phyloP scores from a whole-genome alignment of 2,888 invertebrate species.

The Aphrophora alni region DNA sequence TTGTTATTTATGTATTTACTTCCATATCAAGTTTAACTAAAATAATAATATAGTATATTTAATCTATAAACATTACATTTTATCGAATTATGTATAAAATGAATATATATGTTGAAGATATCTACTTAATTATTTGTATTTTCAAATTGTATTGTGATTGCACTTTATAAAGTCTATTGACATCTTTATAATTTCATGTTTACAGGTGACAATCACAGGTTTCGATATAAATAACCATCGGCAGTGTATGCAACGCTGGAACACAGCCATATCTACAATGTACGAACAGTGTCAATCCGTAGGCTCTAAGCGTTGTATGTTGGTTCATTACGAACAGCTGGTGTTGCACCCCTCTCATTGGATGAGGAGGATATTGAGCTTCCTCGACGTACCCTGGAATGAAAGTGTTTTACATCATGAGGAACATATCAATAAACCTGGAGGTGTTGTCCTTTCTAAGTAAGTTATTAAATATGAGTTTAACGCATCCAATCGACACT shows the following conservation, averaged over 20 bases:
- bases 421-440: slow-evolving; percentile 93
- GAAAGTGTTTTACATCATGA: slow-evolving; percentile 97
- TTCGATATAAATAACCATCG: slow-evolving; percentile 94
- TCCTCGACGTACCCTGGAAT: slow-evolving; percentile 93
- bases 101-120: no score
- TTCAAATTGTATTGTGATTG: no score
- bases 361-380: slow-evolving; percentile 86
- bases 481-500: no score
- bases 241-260: slow-evolving; percentile 97
- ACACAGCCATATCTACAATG: slow-evolving; percentile 94
- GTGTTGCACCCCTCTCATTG: slow-evolving; percentile 91
- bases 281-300: slow-evolving; percentile 82
- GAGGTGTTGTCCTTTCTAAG: slow-evolving; percentile 95
- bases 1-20: no score
- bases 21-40: no score
- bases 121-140: no score
- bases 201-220: slow-evolving; percentile 84
- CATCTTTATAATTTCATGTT: no score
- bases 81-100: no score
- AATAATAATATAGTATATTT: no score
- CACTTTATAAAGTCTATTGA: no score
- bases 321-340: slow-evolving; percentile 95
- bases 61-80: no score
- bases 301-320: slow-evolving; percentile 58
- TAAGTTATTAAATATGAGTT: slow-evolving; percentile 60